phyloP scores from a whole-genome alignment of 2,888 invertebrate species.

The Leptinotarsa peninsularis region DNA sequence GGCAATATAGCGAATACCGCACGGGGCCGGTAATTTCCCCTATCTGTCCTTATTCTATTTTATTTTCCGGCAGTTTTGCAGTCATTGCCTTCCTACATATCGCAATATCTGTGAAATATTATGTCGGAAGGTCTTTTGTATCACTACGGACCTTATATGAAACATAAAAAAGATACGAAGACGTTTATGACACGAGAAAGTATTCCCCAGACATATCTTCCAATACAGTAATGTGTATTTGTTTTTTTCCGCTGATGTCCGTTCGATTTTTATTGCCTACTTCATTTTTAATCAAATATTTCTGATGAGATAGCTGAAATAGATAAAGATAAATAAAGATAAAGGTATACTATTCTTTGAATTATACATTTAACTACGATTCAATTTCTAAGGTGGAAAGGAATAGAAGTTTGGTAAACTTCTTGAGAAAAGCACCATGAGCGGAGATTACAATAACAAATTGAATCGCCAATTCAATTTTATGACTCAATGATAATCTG shows the following conservation, averaged over 20 bases:
- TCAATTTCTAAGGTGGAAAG: too few relatives aligned
- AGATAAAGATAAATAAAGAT: too few relatives aligned
- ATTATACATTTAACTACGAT: too few relatives aligned
- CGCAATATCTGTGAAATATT: conserved; percentile 47
- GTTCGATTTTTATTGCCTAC: conserved; percentile 2
- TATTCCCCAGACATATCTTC: neutral
- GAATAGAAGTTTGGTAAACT: too few relatives aligned
- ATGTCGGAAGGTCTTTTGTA: conserved; percentile 8
- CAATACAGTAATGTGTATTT: conserved; percentile 8
- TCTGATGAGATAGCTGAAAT: too few relatives aligned
- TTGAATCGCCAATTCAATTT: too few relatives aligned
- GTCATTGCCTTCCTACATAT: conserved; percentile 44
- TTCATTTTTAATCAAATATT: conserved; percentile 7
- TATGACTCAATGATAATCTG: too few relatives aligned
- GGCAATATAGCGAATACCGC: conserved; percentile 34
- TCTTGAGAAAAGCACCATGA: too few relatives aligned
- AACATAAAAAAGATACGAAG: conserved; percentile 14
- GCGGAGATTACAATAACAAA: too few relatives aligned
- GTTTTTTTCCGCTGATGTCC: conserved; percentile 2
- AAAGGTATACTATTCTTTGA: too few relatives aligned
- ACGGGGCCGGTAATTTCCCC: conserved; percentile 29
- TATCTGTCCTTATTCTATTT: conserved; percentile 34
- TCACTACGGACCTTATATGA: conserved; percentile 12
- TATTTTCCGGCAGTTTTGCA: conserved; percentile 44
- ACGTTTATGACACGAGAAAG: conserved; percentile 5